phyloP scores from a whole-genome alignment of 2,888 invertebrate genomes.

The Cyrtodaria siliqua region DNA sequence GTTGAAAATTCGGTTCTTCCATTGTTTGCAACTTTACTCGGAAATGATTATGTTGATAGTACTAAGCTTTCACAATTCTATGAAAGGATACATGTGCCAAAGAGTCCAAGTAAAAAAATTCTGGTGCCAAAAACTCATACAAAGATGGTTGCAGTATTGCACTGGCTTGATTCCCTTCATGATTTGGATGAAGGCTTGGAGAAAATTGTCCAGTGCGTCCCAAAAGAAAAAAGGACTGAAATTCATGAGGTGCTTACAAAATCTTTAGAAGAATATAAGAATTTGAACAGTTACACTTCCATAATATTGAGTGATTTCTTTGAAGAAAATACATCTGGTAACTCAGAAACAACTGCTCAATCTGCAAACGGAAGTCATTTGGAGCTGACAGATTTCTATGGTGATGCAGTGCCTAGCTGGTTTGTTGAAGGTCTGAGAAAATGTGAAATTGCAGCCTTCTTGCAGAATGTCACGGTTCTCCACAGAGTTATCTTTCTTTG shows the following conservation, averaged over 20 bases:
- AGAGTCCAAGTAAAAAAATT: conserved; percentile 77
- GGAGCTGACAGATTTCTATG: conserved; percentile 60
- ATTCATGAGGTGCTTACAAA: conserved; percentile 70
- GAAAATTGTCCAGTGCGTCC: conserved; percentile 85
- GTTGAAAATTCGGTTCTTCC: conserved; percentile 91
- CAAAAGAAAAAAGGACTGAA: conserved; percentile 66
- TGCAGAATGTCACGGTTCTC: conserved; percentile 87
- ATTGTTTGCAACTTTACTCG: conserved; percentile 93
- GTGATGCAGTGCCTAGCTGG: conserved; percentile 88
- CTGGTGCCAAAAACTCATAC: conserved; percentile 87
- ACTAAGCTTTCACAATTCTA: conserved; percentile 90
- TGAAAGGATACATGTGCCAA: conserved; percentile 87
- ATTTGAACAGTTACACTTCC: conserved; percentile 37
- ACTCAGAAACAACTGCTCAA: conserved; percentile 1
- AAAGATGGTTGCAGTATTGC: conserved; percentile 90
- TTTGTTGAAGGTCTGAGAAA: conserved; percentile 89
- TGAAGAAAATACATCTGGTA: neutral
- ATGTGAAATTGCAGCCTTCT: conserved; percentile 89
- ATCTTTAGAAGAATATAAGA: conserved; percentile 80
- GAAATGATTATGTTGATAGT: conserved; percentile 94
- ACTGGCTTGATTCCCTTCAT: conserved; percentile 91
- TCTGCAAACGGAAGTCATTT: conserved; percentile 6
- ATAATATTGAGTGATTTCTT: conserved; percentile 37
- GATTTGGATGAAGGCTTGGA: conserved; percentile 90
- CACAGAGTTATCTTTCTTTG: conserved; percentile 80